A percentile compares a stretch with the other conserved stretches of the same genome.
Conservation (phyloP, 2,888 invertebrate genomes). For the Polydesmus complanatus region DNA sequence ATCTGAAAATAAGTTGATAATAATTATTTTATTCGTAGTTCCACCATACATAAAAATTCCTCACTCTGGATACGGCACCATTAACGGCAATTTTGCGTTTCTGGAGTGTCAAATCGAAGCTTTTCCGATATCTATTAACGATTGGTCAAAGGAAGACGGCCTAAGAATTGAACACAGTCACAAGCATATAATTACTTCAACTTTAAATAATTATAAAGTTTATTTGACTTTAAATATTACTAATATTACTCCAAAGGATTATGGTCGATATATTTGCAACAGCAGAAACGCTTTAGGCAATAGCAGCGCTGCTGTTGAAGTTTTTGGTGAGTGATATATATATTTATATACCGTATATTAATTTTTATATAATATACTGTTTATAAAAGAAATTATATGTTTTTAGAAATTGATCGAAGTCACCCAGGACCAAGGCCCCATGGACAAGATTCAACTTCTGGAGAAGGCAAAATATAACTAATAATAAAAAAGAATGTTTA, state of each 20-base stretch:
- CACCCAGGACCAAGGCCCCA: background rate
- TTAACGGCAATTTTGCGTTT: constrained; percentile 40
- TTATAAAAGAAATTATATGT: background rate
- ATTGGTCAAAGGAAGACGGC: constrained; percentile 70
- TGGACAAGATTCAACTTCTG: background rate
- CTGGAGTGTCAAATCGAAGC: constrained; percentile 65
- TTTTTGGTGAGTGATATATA: constrained; percentile 20
- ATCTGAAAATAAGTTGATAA: background rate
- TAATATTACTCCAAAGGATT: constrained; percentile 21
- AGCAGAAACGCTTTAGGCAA: constrained; percentile 22
- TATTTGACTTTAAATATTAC: constrained; percentile 22
- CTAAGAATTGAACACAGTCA: constrained; percentile 51
- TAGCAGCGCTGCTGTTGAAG: constrained; percentile 21
- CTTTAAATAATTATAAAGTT: constrained; percentile 1
- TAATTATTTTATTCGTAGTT: constrained; percentile 8
- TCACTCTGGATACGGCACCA: background rate
- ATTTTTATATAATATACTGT: background rate
- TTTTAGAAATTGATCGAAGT: background rate
- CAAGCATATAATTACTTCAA: constrained; percentile 37
- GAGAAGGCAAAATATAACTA: no score
- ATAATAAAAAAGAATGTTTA: no score
- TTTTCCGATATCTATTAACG: constrained; percentile 67
- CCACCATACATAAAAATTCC: constrained; percentile 6
- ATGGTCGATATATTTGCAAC: constrained; percentile 23
- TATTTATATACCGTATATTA: no score